Percentiles rank a stretch among this genome's conserved stretches.
Evolutionary conservation across 2,888 invertebrate genomes (phyloP).

Genomic region (Dusona sp.): DNA sequence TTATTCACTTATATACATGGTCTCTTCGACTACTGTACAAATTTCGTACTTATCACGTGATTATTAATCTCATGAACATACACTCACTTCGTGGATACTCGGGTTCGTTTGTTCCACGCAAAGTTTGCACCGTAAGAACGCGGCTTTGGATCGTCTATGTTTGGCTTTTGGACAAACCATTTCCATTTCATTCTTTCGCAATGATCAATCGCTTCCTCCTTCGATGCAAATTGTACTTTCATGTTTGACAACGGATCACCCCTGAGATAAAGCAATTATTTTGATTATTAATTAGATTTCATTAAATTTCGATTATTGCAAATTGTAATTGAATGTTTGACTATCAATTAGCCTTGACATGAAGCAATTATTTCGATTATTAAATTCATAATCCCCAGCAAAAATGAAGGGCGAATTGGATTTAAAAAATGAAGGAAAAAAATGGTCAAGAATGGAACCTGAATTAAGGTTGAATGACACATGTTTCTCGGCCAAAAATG

Average conservation of each 20-base stretch:
- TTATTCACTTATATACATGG: slow-evolving; percentile 29
- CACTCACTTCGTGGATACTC: slow-evolving; percentile 96
- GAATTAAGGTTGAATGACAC: too few species aligned
- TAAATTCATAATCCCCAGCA: not conserved
- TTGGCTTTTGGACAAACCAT: slow-evolving; percentile 93
- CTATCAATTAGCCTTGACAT: slow-evolving; percentile 94
- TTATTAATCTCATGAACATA: not conserved
- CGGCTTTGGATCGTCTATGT: slow-evolving; percentile 89
- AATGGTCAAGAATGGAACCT: not conserved
- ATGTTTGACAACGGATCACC: slow-evolving; percentile 98
- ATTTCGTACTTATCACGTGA: slow-evolving; percentile 17
- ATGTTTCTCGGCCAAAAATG: too few species aligned
- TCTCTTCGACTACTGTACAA: slow-evolving; percentile 55
- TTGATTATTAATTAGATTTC: not conserved
- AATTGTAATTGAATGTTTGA: slow-evolving; percentile 96
- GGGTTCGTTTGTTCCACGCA: slow-evolving; percentile 97
- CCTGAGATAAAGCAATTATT: slow-evolving; percentile 84
- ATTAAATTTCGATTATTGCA: too few species aligned
- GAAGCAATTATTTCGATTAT: not conserved
- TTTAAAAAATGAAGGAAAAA: not conserved
- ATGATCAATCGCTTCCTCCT: slow-evolving; percentile 95
- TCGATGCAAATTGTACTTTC: slow-evolving; percentile 91
- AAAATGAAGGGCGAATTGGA: not conserved
- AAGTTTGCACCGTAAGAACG: slow-evolving; percentile 98
- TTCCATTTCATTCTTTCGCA: slow-evolving; percentile 98